phyloP scores from a whole-genome alignment of 2,113 vertebrate genomes.

The Isichthys henryi region DNA sequence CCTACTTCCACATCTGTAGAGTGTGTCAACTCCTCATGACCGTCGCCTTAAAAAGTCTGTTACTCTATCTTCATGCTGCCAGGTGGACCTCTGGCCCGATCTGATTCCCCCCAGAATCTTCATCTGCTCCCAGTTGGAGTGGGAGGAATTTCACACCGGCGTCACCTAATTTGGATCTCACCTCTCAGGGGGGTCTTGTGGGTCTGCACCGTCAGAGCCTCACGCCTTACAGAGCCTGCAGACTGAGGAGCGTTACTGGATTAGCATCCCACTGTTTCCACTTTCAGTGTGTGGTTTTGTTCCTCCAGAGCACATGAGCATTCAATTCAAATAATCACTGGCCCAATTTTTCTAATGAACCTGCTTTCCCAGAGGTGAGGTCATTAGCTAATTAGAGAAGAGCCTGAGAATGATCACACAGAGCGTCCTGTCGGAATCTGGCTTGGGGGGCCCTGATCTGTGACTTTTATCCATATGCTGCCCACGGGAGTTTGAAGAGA shows the following conservation, averaged over 20 bases:
- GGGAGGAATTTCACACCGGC: background rate
- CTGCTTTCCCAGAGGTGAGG: slow-evolving; percentile 1
- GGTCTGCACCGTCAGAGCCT: background rate
- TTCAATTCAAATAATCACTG: slow-evolving; percentile 1
- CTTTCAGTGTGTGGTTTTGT: background rate
- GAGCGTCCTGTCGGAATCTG: background rate
- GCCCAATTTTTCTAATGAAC: background rate
- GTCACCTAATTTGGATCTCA: background rate
- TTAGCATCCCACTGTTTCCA: background rate
- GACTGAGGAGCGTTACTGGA: background rate
- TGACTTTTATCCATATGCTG: background rate
- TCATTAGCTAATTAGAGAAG: background rate
- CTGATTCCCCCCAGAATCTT: background rate
- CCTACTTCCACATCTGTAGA: background rate
- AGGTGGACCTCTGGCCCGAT: background rate
- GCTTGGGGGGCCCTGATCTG: background rate
- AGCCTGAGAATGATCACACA: background rate
- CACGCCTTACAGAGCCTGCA: background rate
- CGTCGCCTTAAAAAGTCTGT: no score
- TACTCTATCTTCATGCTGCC: background rate
- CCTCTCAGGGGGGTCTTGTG: background rate
- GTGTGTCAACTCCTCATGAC: background rate
- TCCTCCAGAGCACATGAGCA: background rate
- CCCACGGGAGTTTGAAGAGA: background rate
- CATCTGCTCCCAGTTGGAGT: background rate